Evolutionary conservation across 2,113 vertebrate species (phyloP).

Genomic region (Typhlomys cinereus): DNA sequence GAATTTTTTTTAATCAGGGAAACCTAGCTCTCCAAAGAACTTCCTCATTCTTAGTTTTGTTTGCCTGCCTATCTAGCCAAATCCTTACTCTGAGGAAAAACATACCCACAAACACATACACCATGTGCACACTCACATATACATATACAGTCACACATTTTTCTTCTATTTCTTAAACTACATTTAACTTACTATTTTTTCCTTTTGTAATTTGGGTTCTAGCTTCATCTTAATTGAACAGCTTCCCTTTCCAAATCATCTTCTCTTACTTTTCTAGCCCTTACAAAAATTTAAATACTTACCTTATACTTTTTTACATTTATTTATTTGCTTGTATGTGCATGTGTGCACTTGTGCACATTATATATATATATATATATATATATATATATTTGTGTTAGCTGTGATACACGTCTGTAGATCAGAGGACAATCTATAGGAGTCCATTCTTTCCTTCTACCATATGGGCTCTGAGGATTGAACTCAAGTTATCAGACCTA

Average conservation of each 20-base stretch:
- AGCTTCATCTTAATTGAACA: neutral
- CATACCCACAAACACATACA: neutral
- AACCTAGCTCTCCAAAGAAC: neutral
- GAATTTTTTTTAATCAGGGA: neutral
- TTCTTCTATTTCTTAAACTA: slow-evolving; percentile 21
- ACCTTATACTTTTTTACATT: neutral
- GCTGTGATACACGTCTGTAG: too few relatives aligned
- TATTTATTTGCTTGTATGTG: too few relatives aligned
- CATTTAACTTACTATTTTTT: neutral
- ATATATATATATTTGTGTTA: too few relatives aligned
- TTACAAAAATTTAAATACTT: too few relatives aligned
- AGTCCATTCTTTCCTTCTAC: too few relatives aligned
- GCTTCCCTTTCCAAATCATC: neutral
- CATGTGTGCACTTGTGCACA: too few relatives aligned
- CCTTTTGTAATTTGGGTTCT: neutral
- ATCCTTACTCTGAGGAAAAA: neutral
- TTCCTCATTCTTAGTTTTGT: slow-evolving; percentile 17
- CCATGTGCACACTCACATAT: neutral
- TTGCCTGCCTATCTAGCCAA: neutral
- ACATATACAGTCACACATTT: neutral
- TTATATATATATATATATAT: too few relatives aligned
- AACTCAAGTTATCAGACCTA: too few relatives aligned
- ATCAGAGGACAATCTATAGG: too few relatives aligned
- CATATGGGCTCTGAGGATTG: too few relatives aligned
- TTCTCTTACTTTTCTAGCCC: neutral